Conservation (phyloP, 2,888 invertebrate genomes). For the Pachliopta kotzebuea region DNA sequence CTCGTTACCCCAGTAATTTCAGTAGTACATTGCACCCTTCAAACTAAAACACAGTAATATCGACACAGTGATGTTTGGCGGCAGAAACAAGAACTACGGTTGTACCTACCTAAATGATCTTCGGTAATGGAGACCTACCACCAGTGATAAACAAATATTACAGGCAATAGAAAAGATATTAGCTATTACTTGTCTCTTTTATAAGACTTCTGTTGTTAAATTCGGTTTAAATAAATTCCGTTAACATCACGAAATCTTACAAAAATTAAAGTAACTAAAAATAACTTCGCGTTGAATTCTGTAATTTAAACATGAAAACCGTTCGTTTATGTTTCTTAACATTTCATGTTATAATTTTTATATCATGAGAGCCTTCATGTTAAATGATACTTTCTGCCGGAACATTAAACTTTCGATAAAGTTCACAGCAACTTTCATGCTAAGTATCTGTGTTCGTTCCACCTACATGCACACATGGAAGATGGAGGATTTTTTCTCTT, state of each 20-base stretch:
- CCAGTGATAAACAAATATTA: constrained; percentile 22
- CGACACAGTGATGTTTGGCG: too few species aligned
- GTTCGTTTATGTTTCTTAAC: too few species aligned
- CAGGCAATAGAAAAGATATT: constrained; percentile 52
- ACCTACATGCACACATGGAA: constrained; percentile 20
- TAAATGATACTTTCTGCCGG: constrained; percentile 17
- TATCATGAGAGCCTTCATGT: neutral
- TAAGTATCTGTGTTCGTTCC: constrained; percentile 22
- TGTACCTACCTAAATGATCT: too few species aligned
- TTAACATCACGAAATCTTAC: neutral
- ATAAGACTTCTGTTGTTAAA: constrained; percentile 35
- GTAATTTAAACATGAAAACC: too few species aligned
- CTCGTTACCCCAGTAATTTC: too few species aligned
- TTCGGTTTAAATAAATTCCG: constrained; percentile 36
- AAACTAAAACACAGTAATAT: too few species aligned
- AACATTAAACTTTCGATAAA: constrained; percentile 17
- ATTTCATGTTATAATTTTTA: neutral
- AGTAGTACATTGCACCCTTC: too few species aligned
- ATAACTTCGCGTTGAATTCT: too few species aligned
- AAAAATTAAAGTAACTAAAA: neutral
- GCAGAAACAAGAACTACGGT: too few species aligned
- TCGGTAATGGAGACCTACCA: too few species aligned
- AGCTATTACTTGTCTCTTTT: constrained; percentile 56
- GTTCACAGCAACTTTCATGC: constrained; percentile 22
- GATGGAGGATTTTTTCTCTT: constrained; percentile 7